Percentiles rank a stretch among this genome's conserved stretches.
These are phyloP conservation scores for Himalopsyche kuldschensis DNA, from an alignment of 2,888 invertebrate species.

Conservation along the genomic window DNA sequence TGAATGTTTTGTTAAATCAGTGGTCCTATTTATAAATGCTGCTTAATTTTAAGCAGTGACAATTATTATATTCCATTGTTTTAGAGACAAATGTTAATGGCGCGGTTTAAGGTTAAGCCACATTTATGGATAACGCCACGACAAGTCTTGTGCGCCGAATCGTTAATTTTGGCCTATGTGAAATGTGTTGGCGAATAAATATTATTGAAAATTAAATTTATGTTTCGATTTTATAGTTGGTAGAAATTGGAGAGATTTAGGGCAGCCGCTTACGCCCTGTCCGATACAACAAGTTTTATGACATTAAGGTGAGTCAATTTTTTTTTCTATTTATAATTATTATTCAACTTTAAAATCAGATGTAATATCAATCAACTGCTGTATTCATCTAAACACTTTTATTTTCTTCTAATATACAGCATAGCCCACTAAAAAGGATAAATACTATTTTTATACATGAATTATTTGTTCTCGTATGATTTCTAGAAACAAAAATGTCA, in stretches of 20 bases:
- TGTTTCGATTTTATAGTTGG: neutral
- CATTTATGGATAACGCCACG: neutral
- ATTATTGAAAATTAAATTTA: neutral
- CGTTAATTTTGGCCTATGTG: neutral
- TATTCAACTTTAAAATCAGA: too few species aligned
- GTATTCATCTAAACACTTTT: too few species aligned
- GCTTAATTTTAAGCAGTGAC: neutral
- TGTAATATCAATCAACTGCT: too few species aligned
- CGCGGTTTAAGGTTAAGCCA: neutral
- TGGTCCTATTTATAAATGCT: constrained; percentile 5
- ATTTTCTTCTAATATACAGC: too few species aligned
- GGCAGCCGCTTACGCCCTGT: neutral
- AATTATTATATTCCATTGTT: neutral
- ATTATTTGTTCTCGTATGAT: too few species aligned
- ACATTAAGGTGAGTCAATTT: neutral
- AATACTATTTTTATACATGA: too few species aligned
- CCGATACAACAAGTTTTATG: neutral
- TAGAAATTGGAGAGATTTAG: neutral
- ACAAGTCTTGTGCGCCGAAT: neutral
- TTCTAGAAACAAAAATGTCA: too few species aligned
- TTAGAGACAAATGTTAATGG: neutral
- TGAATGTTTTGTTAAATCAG: constrained; percentile 35
- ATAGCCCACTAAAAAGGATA: too few species aligned
- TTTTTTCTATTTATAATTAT: neutral
- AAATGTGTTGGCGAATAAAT: neutral